Evolutionary conservation across 2,797 vertebrate species (phyloP).

Genomic region (Rhinichthys osculus): DNA sequence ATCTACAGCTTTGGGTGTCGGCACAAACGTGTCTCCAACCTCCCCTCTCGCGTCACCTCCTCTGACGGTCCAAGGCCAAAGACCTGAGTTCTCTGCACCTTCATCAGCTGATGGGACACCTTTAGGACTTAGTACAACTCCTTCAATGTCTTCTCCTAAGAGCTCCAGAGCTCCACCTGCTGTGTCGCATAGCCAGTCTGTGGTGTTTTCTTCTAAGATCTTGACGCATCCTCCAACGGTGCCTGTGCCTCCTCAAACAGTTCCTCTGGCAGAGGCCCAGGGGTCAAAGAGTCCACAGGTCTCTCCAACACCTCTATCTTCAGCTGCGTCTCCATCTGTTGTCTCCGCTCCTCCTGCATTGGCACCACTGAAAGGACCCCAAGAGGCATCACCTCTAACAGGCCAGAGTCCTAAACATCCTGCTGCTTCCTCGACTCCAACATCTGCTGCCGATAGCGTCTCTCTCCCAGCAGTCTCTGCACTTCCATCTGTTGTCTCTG

Average conservation of each 20-base stretch:
- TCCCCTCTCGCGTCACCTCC: constrained; percentile 68
- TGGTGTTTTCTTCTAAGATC: constrained; percentile 21
- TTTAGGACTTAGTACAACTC: constrained; percentile 58
- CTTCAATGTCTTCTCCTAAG: constrained; percentile 54
- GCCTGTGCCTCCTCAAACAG: constrained; percentile 58
- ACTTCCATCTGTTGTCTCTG: constrained; percentile 47
- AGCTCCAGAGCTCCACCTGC: constrained; percentile 52
- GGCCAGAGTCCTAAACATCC: constrained; percentile 47
- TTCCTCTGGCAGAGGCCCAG: constrained; percentile 25
- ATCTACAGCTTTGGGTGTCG: constrained; percentile 16
- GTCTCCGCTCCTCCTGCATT: constrained; percentile 29
- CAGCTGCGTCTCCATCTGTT: constrained; percentile 58
- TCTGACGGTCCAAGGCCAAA: constrained; percentile 64
- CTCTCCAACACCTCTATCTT: constrained; percentile 53
- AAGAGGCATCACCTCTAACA: constrained; percentile 43
- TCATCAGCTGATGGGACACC: constrained; percentile 59
- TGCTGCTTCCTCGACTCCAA: constrained; percentile 45
- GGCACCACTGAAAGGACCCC: constrained; percentile 39
- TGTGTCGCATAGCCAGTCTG: constrained; percentile 29
- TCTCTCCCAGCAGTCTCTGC: constrained; percentile 55
- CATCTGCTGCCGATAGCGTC: constrained; percentile 30
- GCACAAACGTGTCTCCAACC: constrained; percentile 26
- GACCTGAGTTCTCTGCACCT: constrained; percentile 52
- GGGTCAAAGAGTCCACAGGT: constrained; percentile 32
- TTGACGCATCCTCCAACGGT: constrained; percentile 41